Conservation (phyloP, 1,140 invertebrate species). For the Diprion similis region DNA sequence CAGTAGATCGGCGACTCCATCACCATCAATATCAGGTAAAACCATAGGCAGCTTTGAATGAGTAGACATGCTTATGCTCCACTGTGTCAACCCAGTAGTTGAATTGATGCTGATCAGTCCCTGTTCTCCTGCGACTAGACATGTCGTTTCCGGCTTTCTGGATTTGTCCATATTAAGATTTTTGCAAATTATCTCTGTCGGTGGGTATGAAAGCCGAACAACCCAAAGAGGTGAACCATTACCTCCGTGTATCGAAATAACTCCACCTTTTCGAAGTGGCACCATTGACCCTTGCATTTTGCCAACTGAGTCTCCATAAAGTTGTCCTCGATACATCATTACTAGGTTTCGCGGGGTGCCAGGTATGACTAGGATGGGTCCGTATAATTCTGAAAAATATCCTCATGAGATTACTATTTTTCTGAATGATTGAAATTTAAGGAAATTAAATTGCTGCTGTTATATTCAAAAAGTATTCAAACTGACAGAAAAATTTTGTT, state of each 20-base stretch:
- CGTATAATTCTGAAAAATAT: conserved; percentile 66
- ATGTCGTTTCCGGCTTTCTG: conserved; percentile 74
- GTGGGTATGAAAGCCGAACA: conserved; percentile 69
- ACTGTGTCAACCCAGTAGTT: conserved; percentile 70
- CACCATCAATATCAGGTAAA: conserved; percentile 75
- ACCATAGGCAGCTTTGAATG: conserved; percentile 73
- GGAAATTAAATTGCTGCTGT: neutral
- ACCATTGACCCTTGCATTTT: conserved; percentile 44
- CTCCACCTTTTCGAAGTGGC: conserved; percentile 58
- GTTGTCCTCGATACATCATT: conserved; percentile 70
- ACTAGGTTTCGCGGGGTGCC: conserved; percentile 72
- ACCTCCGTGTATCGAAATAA: conserved; percentile 57
- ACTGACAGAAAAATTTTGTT: neutral
- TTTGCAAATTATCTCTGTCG: conserved; percentile 73
- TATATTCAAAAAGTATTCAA: conserved; percentile 19
- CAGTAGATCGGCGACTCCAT: conserved; percentile 73
- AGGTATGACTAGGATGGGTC: conserved; percentile 72
- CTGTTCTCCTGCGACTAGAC: conserved; percentile 73
- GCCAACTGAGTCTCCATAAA: conserved; percentile 63
- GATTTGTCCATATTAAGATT: conserved; percentile 74
- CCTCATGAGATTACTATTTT: neutral
- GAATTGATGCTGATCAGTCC: conserved; percentile 74
- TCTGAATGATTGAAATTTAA: conserved; percentile 13
- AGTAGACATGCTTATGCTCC: conserved; percentile 63
- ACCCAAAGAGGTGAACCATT: conserved; percentile 69